These are phyloP conservation scores for Penelope pileata DNA, from an alignment of 2,113 vertebrate genomes.

Conservation along the genomic window DNA sequence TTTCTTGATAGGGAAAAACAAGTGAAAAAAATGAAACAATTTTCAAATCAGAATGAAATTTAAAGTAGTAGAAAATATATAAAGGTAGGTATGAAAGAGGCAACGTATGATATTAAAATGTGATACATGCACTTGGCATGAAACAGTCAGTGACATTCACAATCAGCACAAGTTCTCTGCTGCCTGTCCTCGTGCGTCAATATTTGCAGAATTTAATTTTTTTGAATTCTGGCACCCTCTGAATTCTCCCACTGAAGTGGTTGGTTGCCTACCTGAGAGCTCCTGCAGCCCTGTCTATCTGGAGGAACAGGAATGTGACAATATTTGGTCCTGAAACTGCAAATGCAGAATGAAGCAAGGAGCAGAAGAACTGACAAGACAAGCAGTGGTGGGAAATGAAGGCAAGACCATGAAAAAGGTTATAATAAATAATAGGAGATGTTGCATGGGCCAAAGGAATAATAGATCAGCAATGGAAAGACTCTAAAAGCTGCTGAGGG, in stretches of 20 bases:
- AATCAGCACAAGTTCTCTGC: not conserved
- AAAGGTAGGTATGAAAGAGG: not conserved
- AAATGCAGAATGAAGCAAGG: not conserved
- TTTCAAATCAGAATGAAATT: not conserved
- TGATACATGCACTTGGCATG: not conserved
- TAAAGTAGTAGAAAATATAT: not conserved
- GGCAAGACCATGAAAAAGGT: slow-evolving; percentile 17
- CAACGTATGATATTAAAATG: not conserved
- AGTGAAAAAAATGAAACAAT: not conserved
- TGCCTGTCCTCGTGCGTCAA: not conserved
- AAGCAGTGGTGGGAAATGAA: slow-evolving; percentile 27
- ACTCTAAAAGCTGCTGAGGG: slow-evolving; percentile 42
- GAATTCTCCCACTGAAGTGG: not conserved
- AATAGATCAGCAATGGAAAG: slow-evolving; percentile 41
- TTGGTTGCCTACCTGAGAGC: not conserved
- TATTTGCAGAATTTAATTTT: not conserved
- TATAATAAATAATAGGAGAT: slow-evolving; percentile 48
- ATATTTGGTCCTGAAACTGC: not conserved
- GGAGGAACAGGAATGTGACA: not conserved
- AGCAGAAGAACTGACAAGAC: slow-evolving; percentile 26
- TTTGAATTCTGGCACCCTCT: not conserved
- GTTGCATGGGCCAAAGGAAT: slow-evolving; percentile 49
- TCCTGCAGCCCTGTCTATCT: not conserved
- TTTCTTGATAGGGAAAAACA: not conserved
- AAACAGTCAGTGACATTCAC: not conserved